Conservation (phyloP, 2,888 invertebrate genomes). For the Dendrolimus pini region DNA sequence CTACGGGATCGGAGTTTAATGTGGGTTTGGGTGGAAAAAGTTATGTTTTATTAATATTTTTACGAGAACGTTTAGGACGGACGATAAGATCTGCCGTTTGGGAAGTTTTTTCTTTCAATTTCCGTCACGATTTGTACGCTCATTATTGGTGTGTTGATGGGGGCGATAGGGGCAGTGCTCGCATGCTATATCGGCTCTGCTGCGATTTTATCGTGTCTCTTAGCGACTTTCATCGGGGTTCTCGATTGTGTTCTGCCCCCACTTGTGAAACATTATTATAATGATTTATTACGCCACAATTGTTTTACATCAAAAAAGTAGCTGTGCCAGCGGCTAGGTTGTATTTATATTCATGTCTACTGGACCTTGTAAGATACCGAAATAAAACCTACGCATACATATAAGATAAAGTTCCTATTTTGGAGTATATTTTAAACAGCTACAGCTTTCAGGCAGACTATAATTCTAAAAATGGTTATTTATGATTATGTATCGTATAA, state of each 20-base stretch:
- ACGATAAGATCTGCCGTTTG: constrained; percentile 71
- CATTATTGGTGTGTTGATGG: constrained; percentile 70
- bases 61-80: constrained; percentile 73
- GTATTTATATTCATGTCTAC: too few species aligned
- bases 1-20: constrained; percentile 74
- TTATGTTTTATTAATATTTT: constrained; percentile 78
- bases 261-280: constrained; percentile 61
- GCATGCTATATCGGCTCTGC: constrained; percentile 51
- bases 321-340: too few species aligned
- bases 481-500: too few species aligned
- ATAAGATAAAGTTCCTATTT: too few species aligned
- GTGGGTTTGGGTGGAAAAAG: constrained; percentile 76
- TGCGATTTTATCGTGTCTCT: constrained; percentile 67
- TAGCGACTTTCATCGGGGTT: constrained; percentile 70
- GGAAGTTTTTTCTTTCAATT: constrained; percentile 76
- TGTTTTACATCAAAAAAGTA: too few species aligned
- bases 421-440: too few species aligned
- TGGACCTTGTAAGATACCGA: too few species aligned
- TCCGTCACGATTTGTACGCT: constrained; percentile 75
- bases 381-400: too few species aligned
- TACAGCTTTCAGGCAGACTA: too few species aligned
- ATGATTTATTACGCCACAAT: constrained; percentile 49
- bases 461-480: too few species aligned
- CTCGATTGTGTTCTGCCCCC: constrained; percentile 52
- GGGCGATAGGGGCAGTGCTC: constrained; percentile 74